phyloP scores from a whole-genome alignment of 2,888 invertebrate genomes.

The Deilephila elpenor region DNA sequence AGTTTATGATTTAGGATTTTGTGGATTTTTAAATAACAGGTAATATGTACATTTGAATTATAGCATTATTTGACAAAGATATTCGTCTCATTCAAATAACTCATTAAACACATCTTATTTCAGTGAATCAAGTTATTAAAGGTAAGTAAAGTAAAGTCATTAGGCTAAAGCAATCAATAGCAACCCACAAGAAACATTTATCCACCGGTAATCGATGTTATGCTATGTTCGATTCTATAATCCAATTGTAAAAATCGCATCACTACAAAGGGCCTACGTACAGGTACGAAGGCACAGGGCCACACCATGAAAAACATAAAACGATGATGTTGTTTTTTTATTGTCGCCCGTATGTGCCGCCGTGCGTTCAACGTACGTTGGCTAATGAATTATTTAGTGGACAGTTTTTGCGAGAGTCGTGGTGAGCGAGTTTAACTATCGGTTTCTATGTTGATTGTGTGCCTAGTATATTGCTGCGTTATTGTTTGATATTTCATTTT shows the following conservation, averaged over 20 bases:
- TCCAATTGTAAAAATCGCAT: neutral
- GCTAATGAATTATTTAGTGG: constrained; percentile 25
- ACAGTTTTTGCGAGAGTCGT: constrained; percentile 9
- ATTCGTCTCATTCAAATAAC: too few species aligned
- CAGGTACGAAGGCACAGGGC: neutral
- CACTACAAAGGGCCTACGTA: neutral
- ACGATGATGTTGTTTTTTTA: constrained; percentile 18
- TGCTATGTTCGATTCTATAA: neutral
- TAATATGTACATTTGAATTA: too few species aligned
- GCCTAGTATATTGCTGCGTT: neutral
- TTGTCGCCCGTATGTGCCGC: neutral
- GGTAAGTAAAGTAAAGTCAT: too few species aligned
- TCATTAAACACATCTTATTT: too few species aligned
- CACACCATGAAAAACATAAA: constrained; percentile 18
- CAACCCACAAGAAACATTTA: neutral
- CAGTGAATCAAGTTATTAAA: too few species aligned
- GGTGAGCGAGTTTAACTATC: constrained; percentile 24
- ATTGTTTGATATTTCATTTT: too few species aligned
- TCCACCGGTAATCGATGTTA: neutral
- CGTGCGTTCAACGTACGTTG: constrained; percentile 8
- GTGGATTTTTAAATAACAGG: too few species aligned
- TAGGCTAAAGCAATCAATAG: neutral
- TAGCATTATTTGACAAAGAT: too few species aligned
- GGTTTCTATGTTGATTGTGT: constrained; percentile 24
- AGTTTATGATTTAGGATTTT: too few species aligned